phyloP scores from a whole-genome alignment of 2,797 vertebrate species.

The Eremophila alpestris region DNA sequence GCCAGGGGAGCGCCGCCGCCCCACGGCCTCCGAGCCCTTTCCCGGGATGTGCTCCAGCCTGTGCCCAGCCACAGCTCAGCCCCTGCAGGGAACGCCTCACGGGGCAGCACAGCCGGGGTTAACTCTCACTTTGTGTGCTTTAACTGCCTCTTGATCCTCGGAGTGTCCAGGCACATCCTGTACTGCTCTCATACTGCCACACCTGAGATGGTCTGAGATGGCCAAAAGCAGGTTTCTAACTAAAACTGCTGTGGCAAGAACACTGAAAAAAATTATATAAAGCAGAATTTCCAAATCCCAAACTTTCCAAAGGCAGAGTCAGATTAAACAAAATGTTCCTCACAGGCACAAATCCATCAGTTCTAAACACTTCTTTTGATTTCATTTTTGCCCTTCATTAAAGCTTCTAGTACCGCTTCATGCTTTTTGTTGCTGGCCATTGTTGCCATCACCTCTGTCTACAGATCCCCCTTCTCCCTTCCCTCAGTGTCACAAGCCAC shows the following conservation, averaged over 20 bases:
- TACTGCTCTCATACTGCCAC: not conserved
- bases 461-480: not conserved
- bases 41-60: fast-evolving
- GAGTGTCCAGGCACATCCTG: not conserved
- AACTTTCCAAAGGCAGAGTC: not conserved
- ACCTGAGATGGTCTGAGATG: not conserved
- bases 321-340: not conserved
- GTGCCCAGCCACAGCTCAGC: not conserved
- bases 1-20: not conserved
- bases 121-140: not conserved
- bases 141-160: not conserved
- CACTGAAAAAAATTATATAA: not conserved
- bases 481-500: not conserved
- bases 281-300: not conserved
- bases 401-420: not conserved
- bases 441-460: not conserved
- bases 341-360: not conserved
- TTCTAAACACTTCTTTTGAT: not conserved
- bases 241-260: not conserved
- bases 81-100: not conserved
- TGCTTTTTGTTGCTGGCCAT: not conserved
- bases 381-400: not conserved
- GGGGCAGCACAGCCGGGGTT: not conserved
- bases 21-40: fast-evolving
- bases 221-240: not conserved